Evolutionary conservation across 2,113 vertebrate genomes (phyloP), one percentile per base, ranked within the genome.

Genomic region (Eolophus roseicapilla): DNA sequence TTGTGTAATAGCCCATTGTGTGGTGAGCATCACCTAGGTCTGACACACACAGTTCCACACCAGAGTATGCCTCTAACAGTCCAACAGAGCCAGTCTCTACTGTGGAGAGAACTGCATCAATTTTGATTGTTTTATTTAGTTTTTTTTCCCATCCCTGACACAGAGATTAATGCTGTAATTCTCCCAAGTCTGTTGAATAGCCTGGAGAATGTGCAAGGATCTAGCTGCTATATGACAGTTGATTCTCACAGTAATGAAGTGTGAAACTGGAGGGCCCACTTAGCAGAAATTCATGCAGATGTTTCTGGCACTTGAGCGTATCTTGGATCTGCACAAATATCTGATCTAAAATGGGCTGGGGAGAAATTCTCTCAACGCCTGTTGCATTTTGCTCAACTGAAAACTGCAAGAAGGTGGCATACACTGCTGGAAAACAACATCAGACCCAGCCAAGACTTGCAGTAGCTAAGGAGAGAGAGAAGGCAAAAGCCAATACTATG

Each of bases 61-160:
- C 69, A 69, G 90, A 82, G 24, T 25, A 35, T 43, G 75, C 74
- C 71, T 92, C 77, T 91, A 82, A 90, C 69, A 90, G 95, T 69
- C 81, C 68, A 86, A 49, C 88, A 96, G 49, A 90, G 84, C 73
- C 39, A n/a, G 44, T 41, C 74, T 92, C 83, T 5, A 35, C 81
- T 3, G 11, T 11, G 5, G 70, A 82, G 59, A 95, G 69, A 74
- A 79, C n/a, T 87, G 31, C 84, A 83, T 93, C 79, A 86, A 62
- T 94, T 95, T 91, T 86, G 82, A 90, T 82, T 63, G 60, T n/a
- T 95, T 95, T 85, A 80, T 82, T 97, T 82, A 90, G 63, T 12
- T 62, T 95, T 92, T 41, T 27, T 81, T 21, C 2, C 25, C 90
- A 83, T 46, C 57, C 90, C 93, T 92, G 70, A 86, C 88, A 97